Base-by-base conservation (phyloP, 2,888 invertebrate species). In the Malacosoma neustria region DNA sequence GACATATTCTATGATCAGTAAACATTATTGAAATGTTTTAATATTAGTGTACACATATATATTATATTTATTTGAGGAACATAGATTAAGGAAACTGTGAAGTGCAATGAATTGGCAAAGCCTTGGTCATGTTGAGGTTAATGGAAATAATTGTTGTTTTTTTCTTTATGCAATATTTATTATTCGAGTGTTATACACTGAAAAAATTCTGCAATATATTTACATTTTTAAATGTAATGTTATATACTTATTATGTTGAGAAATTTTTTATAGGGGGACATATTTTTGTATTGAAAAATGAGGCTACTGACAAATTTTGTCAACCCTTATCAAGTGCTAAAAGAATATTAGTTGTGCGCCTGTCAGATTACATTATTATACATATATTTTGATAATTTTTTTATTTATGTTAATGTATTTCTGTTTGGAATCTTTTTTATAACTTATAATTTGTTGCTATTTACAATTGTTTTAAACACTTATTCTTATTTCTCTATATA, bases 51-150 rank as follows among this genome's bases (percentile, higher is more conserved):
- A 45, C 45, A 43, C 43, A 48, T 50, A 48, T 45, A 41, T 43
- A 50, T 40, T 41, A 45, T 50, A 41, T 43, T 38, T 22, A 22
- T n/a, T 34, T 36, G 33, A 35, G 47, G 43, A 52, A 45, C 57
- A 46, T 59, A 59, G 54, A 51, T 38, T 74, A 70, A 65, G 67
- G 51, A 45, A 62, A 57, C 51, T 60, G 51, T 61, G 56, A 67
- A 72, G 82, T 84, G 82, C 82, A 84, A 84, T 82, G 70, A 73
- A 22, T 69, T 74, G 81, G 82, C 82, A 56, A 71, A 80, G 82
- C 82, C 81, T 65, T 68, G 53, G 68, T 57, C 61, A 65, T 72
- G 62, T 73, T 76, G 62, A 69, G 63, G 64, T 71, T 74, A 68
- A 64, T 51, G 53, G 57, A 67, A 59, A 48, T 62, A 56, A 62